Conservation (phyloP, 2,888 invertebrate species). For the Syrphus vitripennis region DNA sequence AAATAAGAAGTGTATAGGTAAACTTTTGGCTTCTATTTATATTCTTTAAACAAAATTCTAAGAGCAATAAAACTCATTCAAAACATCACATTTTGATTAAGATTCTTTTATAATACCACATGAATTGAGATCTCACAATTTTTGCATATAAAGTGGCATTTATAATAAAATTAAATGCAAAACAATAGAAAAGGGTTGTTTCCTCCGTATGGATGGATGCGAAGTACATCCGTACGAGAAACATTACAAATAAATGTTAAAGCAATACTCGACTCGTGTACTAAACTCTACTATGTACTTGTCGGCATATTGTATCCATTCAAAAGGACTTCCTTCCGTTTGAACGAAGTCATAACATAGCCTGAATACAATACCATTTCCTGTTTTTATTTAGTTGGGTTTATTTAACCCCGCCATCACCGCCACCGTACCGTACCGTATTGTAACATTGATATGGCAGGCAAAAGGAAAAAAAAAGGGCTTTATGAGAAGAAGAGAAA, state of each 20-base stretch:
- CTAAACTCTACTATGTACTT: conserved; percentile 50
- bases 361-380: conserved; percentile 64
- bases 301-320: conserved; percentile 68
- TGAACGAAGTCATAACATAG: conserved; percentile 60
- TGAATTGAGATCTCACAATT: conserved; percentile 34
- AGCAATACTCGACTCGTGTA: conserved; percentile 38
- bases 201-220: not conserved
- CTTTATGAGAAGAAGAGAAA: not conserved
- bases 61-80: conserved; percentile 40
- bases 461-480: conserved; percentile 1
- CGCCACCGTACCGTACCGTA: not conserved
- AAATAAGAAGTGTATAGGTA: not conserved
- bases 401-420: not conserved
- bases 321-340: conserved; percentile 68
- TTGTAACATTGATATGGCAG: conserved; percentile 20
- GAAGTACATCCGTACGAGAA: not conserved
- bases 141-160: conserved; percentile 49
- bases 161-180: conserved; percentile 47
- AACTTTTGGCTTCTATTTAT: not conserved
- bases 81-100: conserved; percentile 46
- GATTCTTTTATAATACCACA: conserved; percentile 8
- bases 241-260: conserved; percentile 43
- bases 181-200: conserved; percentile 63
- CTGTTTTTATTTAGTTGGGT: conserved; percentile 45
- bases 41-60: conserved; percentile 7